Base-by-base conservation (phyloP, 2,797 vertebrate genomes). In the Cyprinodon diabolis region DNA sequence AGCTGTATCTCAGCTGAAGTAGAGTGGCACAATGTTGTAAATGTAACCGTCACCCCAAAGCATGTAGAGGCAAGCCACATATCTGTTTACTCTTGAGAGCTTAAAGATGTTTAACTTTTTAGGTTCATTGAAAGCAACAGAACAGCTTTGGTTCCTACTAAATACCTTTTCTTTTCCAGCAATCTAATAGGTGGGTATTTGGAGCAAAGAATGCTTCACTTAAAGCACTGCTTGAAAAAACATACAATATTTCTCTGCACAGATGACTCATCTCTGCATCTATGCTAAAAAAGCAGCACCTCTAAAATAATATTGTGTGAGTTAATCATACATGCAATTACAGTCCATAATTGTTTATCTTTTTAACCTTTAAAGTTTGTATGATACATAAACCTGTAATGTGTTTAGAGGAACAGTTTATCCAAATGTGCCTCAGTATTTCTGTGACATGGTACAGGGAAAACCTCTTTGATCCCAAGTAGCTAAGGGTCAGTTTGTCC, bases 61-160 rank as follows among this genome's bases (percentile, higher is more conserved):
- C 85, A 68, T 80, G 84, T 66, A 52, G 57, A 66, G 30, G 52
- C 87, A 86, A 75, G 79, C 71, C 65, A 4, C 40, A 17, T 67
- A 17, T 11, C 45, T 67, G 48, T 71, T 37, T 52, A 57, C 43
- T 45, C 45, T 1, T 58, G 60, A 56, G 21, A 79, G 4, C 8
- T 55, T 67, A 56, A 7, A 56, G 52, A 63, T 23, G 37, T 68
- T 23, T 47, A 80, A 63, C 30, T 15, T 23, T 43, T 67, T 23
- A 10, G 5, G 21, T 6, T 17, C 13, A 9, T 65, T 56, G 19
- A 47, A 35, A 40, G 19, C 52, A 21, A 54, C 52, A 54, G 52
- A 6, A 54, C 7, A 54, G 19, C 19, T 54, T 54, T 54, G 9
- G 52, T n/a, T 54, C 19, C n/a, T 21, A 21, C 21, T n/a, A 54